These are phyloP conservation scores for Globodera ellingtonae DNA, from an alignment of 1,140 invertebrate species.

Conservation along the genomic window DNA sequence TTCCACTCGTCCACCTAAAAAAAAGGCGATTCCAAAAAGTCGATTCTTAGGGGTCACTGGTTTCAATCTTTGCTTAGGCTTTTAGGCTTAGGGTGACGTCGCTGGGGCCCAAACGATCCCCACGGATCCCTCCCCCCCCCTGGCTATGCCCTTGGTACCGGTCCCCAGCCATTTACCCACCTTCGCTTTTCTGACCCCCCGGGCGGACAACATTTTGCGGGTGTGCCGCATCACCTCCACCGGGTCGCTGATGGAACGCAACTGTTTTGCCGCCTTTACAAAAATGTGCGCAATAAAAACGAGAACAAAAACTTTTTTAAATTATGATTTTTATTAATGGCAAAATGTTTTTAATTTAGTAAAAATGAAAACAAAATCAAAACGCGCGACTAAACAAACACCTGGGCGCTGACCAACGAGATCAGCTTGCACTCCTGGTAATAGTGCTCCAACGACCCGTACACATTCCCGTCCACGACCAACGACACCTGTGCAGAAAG, in stretches of 20 bases:
- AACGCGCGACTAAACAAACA: background rate
- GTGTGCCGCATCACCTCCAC: conserved; percentile 38
- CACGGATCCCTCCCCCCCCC: no score
- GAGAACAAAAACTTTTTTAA: no score
- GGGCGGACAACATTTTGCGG: conserved; percentile 34
- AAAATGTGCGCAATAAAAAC: background rate
- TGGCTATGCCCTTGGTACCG: no score
- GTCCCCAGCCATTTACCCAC: no score
- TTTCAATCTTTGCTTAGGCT: no score
- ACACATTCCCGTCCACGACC: conserved; percentile 34
- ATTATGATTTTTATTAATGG: no score
- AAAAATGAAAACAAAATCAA: no score
- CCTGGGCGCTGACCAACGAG: conserved; percentile 40
- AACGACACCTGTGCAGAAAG: conserved; percentile 31
- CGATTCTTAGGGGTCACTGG: no score
- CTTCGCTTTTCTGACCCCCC: conserved; percentile 7
- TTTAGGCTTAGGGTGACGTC: no score
- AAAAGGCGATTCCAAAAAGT: no score
- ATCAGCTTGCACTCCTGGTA: conserved; percentile 54
- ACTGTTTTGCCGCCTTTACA: conserved; percentile 14
- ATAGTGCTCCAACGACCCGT: conserved; percentile 51
- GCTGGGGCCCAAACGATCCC: no score
- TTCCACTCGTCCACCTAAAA: conserved; percentile 48
- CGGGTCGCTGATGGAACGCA: conserved; percentile 42
- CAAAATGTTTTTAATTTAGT: no score